Evolutionary conservation across 2,113 vertebrate species (phyloP).

Genomic region (Nothoprocta pentlandii): DNA sequence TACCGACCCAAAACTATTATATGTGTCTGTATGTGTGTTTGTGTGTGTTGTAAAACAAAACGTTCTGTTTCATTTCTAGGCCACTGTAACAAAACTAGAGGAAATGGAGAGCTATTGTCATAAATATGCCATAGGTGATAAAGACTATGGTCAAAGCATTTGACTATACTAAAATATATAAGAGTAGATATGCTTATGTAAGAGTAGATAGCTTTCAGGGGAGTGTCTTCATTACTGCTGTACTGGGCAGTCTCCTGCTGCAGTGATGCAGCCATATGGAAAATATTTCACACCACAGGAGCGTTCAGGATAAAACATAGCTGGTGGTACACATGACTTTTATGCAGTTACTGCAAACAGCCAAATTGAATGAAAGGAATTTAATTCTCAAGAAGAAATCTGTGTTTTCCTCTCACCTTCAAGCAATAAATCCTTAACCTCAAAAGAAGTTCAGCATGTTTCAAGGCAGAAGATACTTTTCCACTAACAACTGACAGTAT

Average conservation of each 20-base stretch:
- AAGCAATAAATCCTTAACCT: neutral
- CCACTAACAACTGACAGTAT: neutral
- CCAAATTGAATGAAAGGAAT: neutral
- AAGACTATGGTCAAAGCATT: neutral
- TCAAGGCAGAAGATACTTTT: neutral
- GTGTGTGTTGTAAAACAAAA: neutral
- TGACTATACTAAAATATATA: rapidly evolving
- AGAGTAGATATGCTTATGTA: neutral
- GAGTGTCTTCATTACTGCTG: neutral
- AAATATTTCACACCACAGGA: neutral
- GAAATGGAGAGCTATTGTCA: neutral
- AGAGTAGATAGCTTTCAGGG: neutral
- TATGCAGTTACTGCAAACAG: neutral
- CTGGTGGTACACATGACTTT: rapidly evolving
- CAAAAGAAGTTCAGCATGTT: neutral
- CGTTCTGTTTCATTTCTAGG: neutral
- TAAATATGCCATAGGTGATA: neutral
- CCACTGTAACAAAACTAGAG: neutral
- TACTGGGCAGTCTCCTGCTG: neutral
- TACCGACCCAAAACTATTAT: no score
- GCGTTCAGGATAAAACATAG: neutral
- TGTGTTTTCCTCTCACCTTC: neutral
- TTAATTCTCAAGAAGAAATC: neutral
- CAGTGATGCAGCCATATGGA: neutral
- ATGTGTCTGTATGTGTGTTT: no score